Percentiles rank a stretch among this genome's conserved stretches.
Conservation (phyloP, 2,113 vertebrate genomes). For the Eclectus roratus region DNA sequence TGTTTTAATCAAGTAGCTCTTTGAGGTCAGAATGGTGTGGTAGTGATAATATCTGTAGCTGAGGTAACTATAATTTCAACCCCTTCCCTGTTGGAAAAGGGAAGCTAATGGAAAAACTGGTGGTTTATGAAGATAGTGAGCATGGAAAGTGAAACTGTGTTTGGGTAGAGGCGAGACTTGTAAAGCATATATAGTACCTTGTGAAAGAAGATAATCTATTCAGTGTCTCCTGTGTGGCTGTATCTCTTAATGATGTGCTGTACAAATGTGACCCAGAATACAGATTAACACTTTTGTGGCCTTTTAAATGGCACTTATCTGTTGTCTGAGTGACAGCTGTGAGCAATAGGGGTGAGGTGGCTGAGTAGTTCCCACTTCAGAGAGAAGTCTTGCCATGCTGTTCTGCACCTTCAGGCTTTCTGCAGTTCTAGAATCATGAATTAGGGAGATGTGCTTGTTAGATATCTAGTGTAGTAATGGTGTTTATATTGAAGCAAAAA, state of each 20-base stretch:
- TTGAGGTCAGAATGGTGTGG: background rate
- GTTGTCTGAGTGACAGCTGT: background rate
- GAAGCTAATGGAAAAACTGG: background rate
- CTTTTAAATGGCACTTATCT: background rate
- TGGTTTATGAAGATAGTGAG: background rate
- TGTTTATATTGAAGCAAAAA: background rate
- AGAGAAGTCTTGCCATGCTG: background rate
- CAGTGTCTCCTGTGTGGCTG: background rate
- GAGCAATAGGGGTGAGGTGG: background rate
- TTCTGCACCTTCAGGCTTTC: background rate
- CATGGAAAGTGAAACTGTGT: background rate
- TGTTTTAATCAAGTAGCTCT: background rate
- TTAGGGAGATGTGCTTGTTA: background rate
- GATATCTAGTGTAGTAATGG: background rate
- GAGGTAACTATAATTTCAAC: background rate
- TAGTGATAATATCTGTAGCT: background rate
- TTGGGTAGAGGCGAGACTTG: background rate
- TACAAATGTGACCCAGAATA: background rate
- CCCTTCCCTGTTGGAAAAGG: background rate
- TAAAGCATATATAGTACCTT: fast-evolving
- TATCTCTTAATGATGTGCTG: background rate
- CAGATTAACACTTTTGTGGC: background rate
- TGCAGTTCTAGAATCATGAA: background rate
- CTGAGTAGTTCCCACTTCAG: background rate
- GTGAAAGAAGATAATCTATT: background rate